Evolutionary conservation across 2,113 vertebrate genomes (phyloP).

Genomic region (Phodopus roborovskii): DNA sequence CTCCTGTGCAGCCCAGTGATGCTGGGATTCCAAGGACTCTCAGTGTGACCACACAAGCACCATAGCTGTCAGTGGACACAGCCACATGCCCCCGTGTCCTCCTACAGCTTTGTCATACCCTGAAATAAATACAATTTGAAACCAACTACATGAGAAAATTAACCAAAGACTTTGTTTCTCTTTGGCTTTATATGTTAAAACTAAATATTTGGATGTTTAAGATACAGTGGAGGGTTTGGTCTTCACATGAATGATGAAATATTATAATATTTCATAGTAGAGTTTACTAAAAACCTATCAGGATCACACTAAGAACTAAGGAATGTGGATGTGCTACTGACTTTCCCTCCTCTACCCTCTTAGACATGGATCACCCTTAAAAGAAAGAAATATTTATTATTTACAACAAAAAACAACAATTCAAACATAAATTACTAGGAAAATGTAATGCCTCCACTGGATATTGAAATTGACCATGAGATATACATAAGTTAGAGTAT

Average conservation of each 20-base stretch:
- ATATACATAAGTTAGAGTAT: neutral
- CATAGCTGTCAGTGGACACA: neutral
- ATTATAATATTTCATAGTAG: neutral
- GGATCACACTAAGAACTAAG: neutral
- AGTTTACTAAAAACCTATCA: neutral
- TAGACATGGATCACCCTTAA: neutral
- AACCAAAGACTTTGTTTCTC: conserved; percentile 40
- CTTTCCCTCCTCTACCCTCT: neutral
- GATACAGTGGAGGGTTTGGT: neutral
- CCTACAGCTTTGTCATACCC: conserved; percentile 64
- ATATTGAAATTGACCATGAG: neutral
- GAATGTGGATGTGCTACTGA: neutral
- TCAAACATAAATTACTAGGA: neutral
- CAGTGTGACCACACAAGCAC: conserved; percentile 2
- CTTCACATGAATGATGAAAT: neutral
- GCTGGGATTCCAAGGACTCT: conserved; percentile 52
- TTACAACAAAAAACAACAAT: neutral
- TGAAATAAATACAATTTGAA: conserved; percentile 68
- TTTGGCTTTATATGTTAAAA: conserved; percentile 44
- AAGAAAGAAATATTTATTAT: neutral
- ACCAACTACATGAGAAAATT: conserved; percentile 17
- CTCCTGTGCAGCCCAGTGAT: conserved; percentile 8
- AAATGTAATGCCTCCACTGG: neutral
- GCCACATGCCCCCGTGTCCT: neutral
- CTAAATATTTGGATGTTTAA: conserved; percentile 8